Evolutionary conservation across 2,888 invertebrate genomes (phyloP).

Genomic region (Marasmarcha lunaedactyla): DNA sequence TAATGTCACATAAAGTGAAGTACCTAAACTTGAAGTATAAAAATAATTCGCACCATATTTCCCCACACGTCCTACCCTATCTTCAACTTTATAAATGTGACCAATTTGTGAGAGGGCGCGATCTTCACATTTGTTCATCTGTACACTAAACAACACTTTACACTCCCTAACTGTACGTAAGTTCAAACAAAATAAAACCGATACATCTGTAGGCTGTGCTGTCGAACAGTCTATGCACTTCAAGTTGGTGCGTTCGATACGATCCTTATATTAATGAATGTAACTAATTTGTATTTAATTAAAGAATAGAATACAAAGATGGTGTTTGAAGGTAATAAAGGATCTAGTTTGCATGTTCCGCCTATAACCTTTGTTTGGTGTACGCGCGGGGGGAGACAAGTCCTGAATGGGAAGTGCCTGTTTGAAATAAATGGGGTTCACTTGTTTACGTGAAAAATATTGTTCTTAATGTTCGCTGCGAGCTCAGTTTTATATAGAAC

Average conservation of each 20-base stretch:
- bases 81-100: slow-evolving; percentile 47
- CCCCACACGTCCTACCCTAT: slow-evolving; percentile 16
- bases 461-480: no score
- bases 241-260: slow-evolving; percentile 12
- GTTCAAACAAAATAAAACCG: no score
- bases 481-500: no score
- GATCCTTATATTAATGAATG: slow-evolving; percentile 28
- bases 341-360: slow-evolving; percentile 2
- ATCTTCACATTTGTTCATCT: slow-evolving; percentile 46
- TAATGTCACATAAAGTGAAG: no score
- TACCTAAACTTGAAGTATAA: no score
- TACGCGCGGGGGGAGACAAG: background rate
- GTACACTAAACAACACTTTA: background rate
- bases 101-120: slow-evolving; percentile 63
- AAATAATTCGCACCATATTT: slow-evolving; percentile 17
- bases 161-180: background rate
- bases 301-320: slow-evolving; percentile 24
- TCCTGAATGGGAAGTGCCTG: background rate
- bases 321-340: slow-evolving; percentile 1
- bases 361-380: background rate
- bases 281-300: slow-evolving; percentile 49
- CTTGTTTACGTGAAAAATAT: no score
- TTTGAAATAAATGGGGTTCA: background rate
- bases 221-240: slow-evolving; percentile 13
- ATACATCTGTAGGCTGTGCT: slow-evolving; percentile 1